Base-by-base conservation (phyloP, 2,888 invertebrate species). In the Orchesella flavescens region DNA sequence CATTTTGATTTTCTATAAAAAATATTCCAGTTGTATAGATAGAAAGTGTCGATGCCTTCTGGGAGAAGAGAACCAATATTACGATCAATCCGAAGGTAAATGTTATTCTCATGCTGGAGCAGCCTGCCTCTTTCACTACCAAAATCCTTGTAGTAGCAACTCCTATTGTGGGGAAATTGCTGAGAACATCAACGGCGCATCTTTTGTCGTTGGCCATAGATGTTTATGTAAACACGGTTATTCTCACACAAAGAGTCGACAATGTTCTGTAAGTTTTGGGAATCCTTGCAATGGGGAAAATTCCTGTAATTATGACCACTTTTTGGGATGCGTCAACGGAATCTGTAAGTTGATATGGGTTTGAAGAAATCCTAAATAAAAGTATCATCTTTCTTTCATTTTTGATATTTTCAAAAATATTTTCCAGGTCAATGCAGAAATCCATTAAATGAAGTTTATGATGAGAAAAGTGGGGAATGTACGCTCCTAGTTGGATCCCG, bases 21-120 rank as follows among this genome's bases (percentile, higher is more conserved):
- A 34, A 23, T 65, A 19, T 57, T 65, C 1, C 15, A 86, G 86
- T 24, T 86, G 86, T 57, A 65, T 84, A 7, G 82, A 86, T 44
- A 69, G 59, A 49, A 82, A 73, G 68, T 86, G 86, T 66, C 72
- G 82, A 3, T 86, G 86, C 69, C 71, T 86, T 17, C 73, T 86
- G 49, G 84, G 86, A 10, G 86, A 86, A 65, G 86, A 86, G 65
- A 79, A 86, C 68, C 86, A 86, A 80, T 84, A 77, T 21, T 86
- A 71, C 19, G 84, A 84, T 15, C 24, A 43, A 4, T n/a, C 34
- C 15, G 76, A 79, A 74, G 57, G 46, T 12, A 71, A 71, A 53
- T 86, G 86, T 24, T 83, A 69, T 43, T 86, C 86, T 2, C 73
- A 83, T 44, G 84, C 84, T 17, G 86, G 86, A 1, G 77, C 80